Conservation (phyloP, 2,113 vertebrate species). For the Brachyhypopomus occidentalis region DNA sequence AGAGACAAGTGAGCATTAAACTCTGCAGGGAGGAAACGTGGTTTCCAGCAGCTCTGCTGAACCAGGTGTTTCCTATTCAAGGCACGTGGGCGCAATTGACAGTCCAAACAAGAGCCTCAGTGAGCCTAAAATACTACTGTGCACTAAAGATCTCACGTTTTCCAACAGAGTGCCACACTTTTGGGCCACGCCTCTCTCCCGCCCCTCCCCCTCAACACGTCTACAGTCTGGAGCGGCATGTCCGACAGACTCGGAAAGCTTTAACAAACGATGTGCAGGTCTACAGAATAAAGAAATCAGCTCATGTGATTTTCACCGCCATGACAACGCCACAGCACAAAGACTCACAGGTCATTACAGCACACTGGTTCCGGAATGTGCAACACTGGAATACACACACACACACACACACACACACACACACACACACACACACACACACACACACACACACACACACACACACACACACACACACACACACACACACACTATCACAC, state of each 20-base stretch:
- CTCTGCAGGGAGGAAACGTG: constrained; percentile 44
- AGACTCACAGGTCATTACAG: constrained; percentile 13
- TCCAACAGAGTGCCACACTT: constrained; percentile 50
- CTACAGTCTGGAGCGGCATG: constrained; percentile 48
- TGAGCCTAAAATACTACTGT: constrained; percentile 60
- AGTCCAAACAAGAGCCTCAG: constrained; percentile 61
- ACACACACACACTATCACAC: too few species aligned
- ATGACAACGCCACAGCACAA: constrained; percentile 17
- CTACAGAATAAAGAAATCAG: constrained; percentile 23
- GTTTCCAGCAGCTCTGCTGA: constrained; percentile 53
- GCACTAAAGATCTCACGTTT: constrained; percentile 65
- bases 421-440: too few species aligned
- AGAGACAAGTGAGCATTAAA: constrained; percentile 40
- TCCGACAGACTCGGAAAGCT: constrained; percentile 45
- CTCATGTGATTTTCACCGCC: constrained; percentile 42
- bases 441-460: too few species aligned
- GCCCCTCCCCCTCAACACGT: constrained; percentile 25
- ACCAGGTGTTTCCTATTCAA: constrained; percentile 60
- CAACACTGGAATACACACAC: background rate
- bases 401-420: too few species aligned
- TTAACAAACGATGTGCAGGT: constrained; percentile 31
- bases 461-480: too few species aligned
- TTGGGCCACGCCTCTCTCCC: constrained; percentile 53
- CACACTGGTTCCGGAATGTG: background rate
- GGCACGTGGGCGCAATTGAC: constrained; percentile 56